A percentile compares a stretch with the other conserved stretches of the same genome.
phyloP scores from a whole-genome alignment of 2,888 invertebrate species.

The Nesidiocoris tenuis region DNA sequence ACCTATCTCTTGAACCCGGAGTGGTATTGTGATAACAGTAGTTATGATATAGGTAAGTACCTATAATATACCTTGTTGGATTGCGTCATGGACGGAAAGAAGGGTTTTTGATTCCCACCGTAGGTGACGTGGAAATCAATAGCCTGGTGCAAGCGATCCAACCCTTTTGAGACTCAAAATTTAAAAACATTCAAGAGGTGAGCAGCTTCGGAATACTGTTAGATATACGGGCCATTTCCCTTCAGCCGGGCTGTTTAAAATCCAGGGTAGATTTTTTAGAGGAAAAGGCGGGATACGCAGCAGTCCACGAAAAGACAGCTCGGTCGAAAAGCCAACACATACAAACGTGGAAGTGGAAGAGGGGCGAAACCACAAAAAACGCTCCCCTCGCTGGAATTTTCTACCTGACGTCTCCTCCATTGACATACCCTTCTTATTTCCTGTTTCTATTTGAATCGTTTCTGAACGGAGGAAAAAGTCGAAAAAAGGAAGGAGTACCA shows the following conservation, averaged over 20 bases:
- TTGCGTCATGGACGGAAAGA: no score
- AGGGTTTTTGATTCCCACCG: no score
- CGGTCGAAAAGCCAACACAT: background rate
- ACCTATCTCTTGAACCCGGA: no score
- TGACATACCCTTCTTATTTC: conserved; percentile 33
- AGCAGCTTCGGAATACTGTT: no score
- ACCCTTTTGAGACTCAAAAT: no score
- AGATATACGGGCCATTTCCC: no score
- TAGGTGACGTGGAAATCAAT: no score
- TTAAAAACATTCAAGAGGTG: no score
- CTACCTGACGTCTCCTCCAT: conserved; percentile 27
- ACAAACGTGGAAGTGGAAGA: background rate
- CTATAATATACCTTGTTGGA: no score
- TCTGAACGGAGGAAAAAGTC: background rate
- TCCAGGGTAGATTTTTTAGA: background rate
- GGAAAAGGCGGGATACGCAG: background rate
- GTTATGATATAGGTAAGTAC: no score
- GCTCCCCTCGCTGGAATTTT: conserved; percentile 13
- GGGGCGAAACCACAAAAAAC: conserved; percentile 22
- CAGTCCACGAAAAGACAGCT: background rate
- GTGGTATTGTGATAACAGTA: no score
- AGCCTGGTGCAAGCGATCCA: no score
- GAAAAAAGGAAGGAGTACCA: background rate
- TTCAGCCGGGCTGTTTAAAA: background rate
- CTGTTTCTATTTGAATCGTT: conserved; percentile 32